A percentile compares a stretch with the other conserved stretches of the same genome.
phyloP scores from a whole-genome alignment of 2,888 invertebrate species.

The Neoascia interrupta region DNA sequence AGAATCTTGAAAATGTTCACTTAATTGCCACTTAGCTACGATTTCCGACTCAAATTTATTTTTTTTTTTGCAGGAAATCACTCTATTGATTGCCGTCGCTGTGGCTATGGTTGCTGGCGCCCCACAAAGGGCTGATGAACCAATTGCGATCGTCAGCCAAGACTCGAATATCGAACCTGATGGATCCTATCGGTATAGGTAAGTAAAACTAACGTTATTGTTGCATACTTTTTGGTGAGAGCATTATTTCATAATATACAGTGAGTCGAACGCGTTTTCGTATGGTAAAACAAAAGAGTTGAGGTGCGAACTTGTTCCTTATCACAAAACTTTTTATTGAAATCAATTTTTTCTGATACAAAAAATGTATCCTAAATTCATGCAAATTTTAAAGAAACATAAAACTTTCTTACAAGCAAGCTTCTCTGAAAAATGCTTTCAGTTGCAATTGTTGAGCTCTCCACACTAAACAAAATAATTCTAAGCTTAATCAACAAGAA shows the following conservation, averaged over 20 bases:
- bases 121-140: constrained; percentile 82
- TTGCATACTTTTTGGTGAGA: constrained; percentile 70
- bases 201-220: constrained; percentile 70
- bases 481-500: too few species aligned
- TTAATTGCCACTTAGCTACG: constrained; percentile 44
- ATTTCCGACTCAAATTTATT: constrained; percentile 40
- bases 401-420: too few species aligned
- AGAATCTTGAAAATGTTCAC: constrained; percentile 18
- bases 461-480: too few species aligned
- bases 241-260: neutral
- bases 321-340: too few species aligned
- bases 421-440: too few species aligned
- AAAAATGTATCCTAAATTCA: too few species aligned
- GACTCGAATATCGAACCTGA: constrained; percentile 86
- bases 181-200: constrained; percentile 87
- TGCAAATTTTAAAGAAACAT: too few species aligned
- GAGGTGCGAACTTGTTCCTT: constrained; percentile 70
- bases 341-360: too few species aligned
- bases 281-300: constrained; percentile 70
- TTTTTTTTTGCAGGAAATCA: constrained; percentile 76
- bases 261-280: constrained; percentile 2
- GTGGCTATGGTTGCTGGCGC: constrained; percentile 79
- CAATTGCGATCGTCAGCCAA: constrained; percentile 85
- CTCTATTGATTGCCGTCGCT: constrained; percentile 74
- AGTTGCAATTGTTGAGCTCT: too few species aligned